Evolutionary conservation across 2,113 vertebrate genomes (phyloP).

Genomic region (Nothocercus nigrocapillus): DNA sequence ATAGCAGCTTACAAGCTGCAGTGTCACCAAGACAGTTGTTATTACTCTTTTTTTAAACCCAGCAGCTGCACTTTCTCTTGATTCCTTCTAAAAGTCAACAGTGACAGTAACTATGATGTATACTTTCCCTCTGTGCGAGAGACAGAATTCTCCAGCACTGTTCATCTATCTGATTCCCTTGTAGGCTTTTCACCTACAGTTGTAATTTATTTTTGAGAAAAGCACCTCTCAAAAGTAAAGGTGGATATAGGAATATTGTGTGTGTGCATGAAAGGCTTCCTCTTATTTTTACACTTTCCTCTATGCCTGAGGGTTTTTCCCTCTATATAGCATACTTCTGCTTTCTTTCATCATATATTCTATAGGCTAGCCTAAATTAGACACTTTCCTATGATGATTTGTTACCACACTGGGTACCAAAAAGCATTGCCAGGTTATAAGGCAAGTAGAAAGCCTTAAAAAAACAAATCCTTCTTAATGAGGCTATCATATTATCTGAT

Average conservation of each 20-base stretch:
- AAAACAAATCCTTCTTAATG: neutral
- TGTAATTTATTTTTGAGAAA: slow-evolving; percentile 60
- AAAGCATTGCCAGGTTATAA: neutral
- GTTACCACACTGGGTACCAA: neutral
- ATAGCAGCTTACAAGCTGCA: slow-evolving; percentile 10
- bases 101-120: slow-evolving; percentile 68
- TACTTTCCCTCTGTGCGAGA: slow-evolving; percentile 24
- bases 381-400: neutral
- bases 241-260: neutral
- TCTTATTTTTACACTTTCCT: neutral
- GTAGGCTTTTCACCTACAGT: slow-evolving; percentile 52
- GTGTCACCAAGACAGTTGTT: slow-evolving; percentile 39
- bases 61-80: slow-evolving; percentile 44
- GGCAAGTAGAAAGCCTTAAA: neutral
- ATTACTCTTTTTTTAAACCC: slow-evolving; percentile 43
- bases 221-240: slow-evolving; percentile 50
- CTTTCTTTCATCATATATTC: neutral
- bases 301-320: slow-evolving; percentile 5
- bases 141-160: slow-evolving; percentile 38
- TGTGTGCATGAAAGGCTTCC: neutral
- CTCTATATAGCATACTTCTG: neutral
- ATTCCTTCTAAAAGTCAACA: slow-evolving; percentile 41
- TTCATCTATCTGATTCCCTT: slow-evolving; percentile 53
- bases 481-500: neutral
- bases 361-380: neutral